Conservation (phyloP, 2,113 vertebrate genomes). For the Irena cyanogastra region DNA sequence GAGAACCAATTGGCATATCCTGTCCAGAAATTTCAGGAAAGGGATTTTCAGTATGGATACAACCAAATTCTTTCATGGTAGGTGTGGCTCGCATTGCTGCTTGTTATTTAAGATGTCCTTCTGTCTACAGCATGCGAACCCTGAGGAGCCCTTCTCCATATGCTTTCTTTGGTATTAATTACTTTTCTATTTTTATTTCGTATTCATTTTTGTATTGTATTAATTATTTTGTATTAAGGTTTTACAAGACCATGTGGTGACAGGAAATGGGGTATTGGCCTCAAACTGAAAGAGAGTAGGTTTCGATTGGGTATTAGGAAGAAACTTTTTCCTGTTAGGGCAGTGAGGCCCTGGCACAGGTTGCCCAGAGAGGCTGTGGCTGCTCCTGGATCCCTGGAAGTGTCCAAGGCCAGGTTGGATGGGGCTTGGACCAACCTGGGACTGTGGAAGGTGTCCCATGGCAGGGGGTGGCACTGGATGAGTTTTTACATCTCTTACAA, state of each 20-base stretch:
- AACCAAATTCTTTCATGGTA: conserved; percentile 89
- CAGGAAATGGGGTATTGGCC: background rate
- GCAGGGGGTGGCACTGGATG: background rate
- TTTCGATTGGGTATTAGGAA: background rate
- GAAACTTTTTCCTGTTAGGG: background rate
- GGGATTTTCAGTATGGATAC: conserved; percentile 97
- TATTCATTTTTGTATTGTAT: background rate
- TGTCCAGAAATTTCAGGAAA: conserved; percentile 86
- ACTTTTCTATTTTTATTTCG: background rate
- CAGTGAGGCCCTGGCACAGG: background rate
- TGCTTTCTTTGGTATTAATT: background rate
- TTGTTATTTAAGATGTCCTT: background rate
- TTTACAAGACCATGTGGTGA: background rate
- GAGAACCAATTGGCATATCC: conserved; percentile 96
- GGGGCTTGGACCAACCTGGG: background rate
- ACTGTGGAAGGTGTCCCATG: background rate
- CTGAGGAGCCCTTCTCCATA: background rate
- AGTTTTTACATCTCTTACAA: background rate
- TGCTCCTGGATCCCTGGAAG: background rate
- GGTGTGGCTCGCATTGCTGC: background rate
- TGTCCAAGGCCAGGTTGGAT: background rate
- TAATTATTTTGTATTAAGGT: background rate
- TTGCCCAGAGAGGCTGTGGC: background rate
- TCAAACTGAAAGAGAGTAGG: background rate
- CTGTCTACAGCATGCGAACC: background rate